A percentile compares a stretch with the other conserved stretches of the same genome.
Evolutionary conservation across 2,888 invertebrate species (phyloP).

Genomic region (Diarsia mendica): DNA sequence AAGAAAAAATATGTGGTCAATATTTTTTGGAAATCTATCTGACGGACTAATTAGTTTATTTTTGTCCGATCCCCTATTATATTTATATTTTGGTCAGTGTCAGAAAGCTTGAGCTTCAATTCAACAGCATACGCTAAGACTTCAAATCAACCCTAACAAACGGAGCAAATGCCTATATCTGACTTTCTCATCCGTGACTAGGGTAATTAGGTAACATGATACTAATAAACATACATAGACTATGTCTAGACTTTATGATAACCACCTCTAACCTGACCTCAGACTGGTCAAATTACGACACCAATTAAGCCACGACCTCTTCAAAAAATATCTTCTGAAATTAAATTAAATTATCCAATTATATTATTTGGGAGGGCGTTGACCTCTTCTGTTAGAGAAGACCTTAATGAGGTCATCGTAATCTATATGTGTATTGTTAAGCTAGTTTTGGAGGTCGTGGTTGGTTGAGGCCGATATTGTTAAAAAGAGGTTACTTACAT

Average conservation of each 20-base stretch:
- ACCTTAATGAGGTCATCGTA: constrained; percentile 79
- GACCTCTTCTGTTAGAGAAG: constrained; percentile 66
- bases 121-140: too few relatives aligned
- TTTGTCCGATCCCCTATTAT: too few relatives aligned
- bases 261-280: constrained; percentile 4
- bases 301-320: constrained; percentile 16
- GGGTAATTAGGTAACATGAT: too few relatives aligned
- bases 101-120: too few relatives aligned
- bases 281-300: not conserved
- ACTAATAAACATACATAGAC: too few relatives aligned
- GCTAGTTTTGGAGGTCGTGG: constrained; percentile 21
- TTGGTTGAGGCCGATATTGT: not conserved
- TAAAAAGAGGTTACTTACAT: not conserved
- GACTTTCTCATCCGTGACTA: too few relatives aligned
- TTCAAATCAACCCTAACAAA: too few relatives aligned
- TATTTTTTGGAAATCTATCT: too few relatives aligned
- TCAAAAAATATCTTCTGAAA: constrained; percentile 53
- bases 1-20: too few relatives aligned
- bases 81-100: too few relatives aligned
- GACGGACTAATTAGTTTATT: too few relatives aligned
- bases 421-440: constrained; percentile 43
- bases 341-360: constrained; percentile 77
- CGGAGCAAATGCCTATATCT: too few relatives aligned
- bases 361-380: constrained; percentile 70
- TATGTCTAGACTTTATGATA: not conserved